Conservation (phyloP, 2,888 invertebrate genomes). For the Apodemia duryi region DNA sequence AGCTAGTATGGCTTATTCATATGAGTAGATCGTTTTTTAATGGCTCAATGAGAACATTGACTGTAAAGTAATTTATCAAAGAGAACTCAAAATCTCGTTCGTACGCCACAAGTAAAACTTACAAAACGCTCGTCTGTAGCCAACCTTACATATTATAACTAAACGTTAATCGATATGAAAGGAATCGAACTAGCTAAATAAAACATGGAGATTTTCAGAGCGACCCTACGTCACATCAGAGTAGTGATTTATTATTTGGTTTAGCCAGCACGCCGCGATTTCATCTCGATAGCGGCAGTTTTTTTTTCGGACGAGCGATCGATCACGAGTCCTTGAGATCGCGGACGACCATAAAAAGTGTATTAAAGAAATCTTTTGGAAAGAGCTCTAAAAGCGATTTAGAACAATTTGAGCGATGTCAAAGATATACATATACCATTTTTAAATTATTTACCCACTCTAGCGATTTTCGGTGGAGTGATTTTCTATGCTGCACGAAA, state of each 20-base stretch:
- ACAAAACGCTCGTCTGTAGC: neutral
- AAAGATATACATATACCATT: neutral
- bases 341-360: neutral
- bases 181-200: neutral
- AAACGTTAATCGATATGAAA: constrained; percentile 3
- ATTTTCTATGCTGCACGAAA: too few relatives aligned
- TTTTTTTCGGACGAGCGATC: neutral
- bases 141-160: neutral
- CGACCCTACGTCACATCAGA: neutral
- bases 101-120: neutral
- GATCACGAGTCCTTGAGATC: neutral
- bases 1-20: too few relatives aligned
- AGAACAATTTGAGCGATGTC: neutral
- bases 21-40: too few relatives aligned
- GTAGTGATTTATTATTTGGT: constrained; percentile 2
- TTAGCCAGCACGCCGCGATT: neutral
- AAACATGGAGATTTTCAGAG: neutral
- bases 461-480: too few relatives aligned
- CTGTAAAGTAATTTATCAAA: neutral
- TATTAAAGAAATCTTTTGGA: constrained; percentile 5
- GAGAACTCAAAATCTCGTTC: neutral
- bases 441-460: neutral
- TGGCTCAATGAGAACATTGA: too few relatives aligned
- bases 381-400: neutral
- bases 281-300: neutral